Evolutionary conservation across 2,888 invertebrate genomes (phyloP), one percentile per base, ranked within the genome.

Genomic region (Acanthosoma haemorrhoidale): DNA sequence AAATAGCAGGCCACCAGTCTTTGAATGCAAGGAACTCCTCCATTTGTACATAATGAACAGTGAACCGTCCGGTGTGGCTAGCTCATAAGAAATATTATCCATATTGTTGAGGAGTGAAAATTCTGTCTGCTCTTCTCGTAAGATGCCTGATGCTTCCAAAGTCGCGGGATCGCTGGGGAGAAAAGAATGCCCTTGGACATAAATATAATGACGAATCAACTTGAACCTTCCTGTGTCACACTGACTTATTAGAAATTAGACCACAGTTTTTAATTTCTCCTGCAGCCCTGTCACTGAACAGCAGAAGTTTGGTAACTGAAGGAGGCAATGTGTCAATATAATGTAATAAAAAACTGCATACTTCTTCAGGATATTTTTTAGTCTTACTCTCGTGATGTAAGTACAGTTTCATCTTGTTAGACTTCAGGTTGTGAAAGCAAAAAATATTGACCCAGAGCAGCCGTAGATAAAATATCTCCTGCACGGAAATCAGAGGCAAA

Each of bases 391-490:
- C 72, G 70, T 74, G 74, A 70, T 75, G 75, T 5, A 73, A 25
- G 38, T 74, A 74, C 38, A 75, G 38, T 18, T 57, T 71, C 9
- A 72, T 67, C 32, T 72, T 68, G 13, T 64, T 72, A 60, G 73
- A 71, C 68, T 75, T 75, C 29, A 73, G 43, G 57, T 73, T 68
- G 18, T 75, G 68, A 15, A 74, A 58, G n/a, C 68, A 66, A 69
- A 75, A 75, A 25, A 72, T 69, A 39, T 73, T 68, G 21, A 73
- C 71, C 76, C 76, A 74, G n/a, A 76, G 60, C 70, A 77, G 73
- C 43, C 75, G 51, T 2, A 73, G 66, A 67, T 78, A 77, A 71
- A 78, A 77, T 32, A 75, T 71, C 57, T 76, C 75, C 70, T 77
- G 77, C 2, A 77, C 77, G 29, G 77, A 76, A 11, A 59, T 59